Base-by-base conservation (phyloP, 1,140 invertebrate genomes). In the Potamilus streckersoni region DNA sequence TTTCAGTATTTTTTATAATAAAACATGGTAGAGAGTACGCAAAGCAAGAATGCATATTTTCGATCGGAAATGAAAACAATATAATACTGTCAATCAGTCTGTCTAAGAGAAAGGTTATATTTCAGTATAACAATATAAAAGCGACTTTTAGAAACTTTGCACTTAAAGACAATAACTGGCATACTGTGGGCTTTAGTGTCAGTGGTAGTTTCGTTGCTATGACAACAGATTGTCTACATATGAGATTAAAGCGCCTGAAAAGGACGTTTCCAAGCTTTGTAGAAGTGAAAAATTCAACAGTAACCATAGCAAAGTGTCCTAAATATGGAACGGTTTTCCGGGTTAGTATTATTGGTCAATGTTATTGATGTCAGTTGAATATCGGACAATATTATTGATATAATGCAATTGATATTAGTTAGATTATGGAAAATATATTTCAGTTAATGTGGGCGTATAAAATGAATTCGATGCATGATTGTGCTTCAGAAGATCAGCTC, bases 141-240 rank as follows among this genome's bases (percentile, higher is more conserved):
- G 74, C 80, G 27, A 82, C 76, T 65, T 87, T 86, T 69, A 80
- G 82, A 70, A 83, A 80, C 20, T 60, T 66, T 31, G 78, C 75
- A 38, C 67, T 85, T 56, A 79, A 76, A 61, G 82, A 84, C 64
- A 79, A 80, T 23, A 73, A 78, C 59, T 88, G 87, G 87, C 87
- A 88, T 75, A 85, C 83, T n/a, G 57, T 86, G 4, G 84, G 84
- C 60, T 79, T 88, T 69, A 87, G 83, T 81, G 78, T 88, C 23
- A 74, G 81, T 16, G 83, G 75, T 17, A 81, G 79, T 64, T 67
- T 74, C 38, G 78, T 86, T 19, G 75, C 79, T 20, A 82, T 88
- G 78, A 84, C 83, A 69, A 81, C 79, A 17, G 87, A 88, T 71
- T 88, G 87, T 72, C 61, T 76, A 20, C 71, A 80, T 20, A 74